Evolutionary conservation across 2,113 vertebrate genomes (phyloP).

Genomic region (Psephotus haematonotus): DNA sequence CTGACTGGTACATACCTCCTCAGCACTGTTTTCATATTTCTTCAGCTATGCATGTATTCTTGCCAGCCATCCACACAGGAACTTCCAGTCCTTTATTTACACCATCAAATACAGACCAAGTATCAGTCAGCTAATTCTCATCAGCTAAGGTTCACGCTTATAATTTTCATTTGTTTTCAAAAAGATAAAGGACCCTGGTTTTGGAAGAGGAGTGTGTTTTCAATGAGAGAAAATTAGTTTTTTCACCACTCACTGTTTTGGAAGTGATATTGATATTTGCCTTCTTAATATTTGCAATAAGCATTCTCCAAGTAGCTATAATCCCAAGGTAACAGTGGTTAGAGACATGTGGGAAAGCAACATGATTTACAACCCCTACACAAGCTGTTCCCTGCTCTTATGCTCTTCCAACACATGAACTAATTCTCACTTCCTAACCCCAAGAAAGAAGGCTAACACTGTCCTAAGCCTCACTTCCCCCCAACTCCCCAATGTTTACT

Average conservation of each 20-base stretch:
- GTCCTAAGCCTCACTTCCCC: background rate
- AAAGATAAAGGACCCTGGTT: background rate
- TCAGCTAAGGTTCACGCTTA: background rate
- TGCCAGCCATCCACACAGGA: background rate
- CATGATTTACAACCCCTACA: background rate
- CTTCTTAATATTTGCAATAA: background rate
- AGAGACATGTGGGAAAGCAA: background rate
- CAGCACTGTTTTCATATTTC: background rate
- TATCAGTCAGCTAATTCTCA: background rate
- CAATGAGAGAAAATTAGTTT: background rate
- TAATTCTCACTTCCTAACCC: background rate
- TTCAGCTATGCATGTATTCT: background rate
- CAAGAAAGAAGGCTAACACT: background rate
- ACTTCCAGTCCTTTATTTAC: background rate
- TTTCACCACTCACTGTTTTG: background rate
- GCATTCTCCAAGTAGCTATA: background rate
- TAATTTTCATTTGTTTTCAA: background rate
- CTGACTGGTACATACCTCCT: background rate
- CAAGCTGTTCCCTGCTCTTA: background rate
- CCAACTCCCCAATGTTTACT: background rate
- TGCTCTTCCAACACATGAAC: background rate
- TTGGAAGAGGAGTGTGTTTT: background rate
- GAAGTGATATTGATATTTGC: background rate
- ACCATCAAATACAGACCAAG: rapidly evolving
- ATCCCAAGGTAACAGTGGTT: background rate